Base-by-base conservation (phyloP, 92 coral and sea anemone species). In the Bergia sp. region DNA sequence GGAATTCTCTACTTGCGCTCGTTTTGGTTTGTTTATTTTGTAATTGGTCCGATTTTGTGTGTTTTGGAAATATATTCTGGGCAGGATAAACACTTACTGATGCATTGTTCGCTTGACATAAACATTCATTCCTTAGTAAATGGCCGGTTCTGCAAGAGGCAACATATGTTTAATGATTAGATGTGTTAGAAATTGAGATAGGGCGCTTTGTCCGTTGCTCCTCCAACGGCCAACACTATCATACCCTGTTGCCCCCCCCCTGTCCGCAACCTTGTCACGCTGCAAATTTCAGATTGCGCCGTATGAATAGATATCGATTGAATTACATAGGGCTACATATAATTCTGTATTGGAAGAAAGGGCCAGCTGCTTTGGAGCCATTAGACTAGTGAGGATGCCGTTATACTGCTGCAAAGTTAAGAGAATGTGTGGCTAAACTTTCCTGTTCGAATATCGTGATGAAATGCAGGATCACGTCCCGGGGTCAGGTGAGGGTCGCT, bases 91-190 rank as follows among this genome's bases (percentile, higher is more conserved):
- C n/a, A n/a, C n/a, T n/a, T n/a, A 69, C 74, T 69, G 74, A 69
- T 69, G 74, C 74, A 69, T 69, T 69, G 74, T 69, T 69, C 74
- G 74, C 36, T n/a, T 69, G 74, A 69, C 74, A n/a, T 69, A 69
- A 69, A 69, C 36, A 69, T 69, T 69, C 36, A 69, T 69, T 69
- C 74, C 74, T 69, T 69, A 69, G 74, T 69, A 69, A 69, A 69
- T 55, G 64, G 64, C 15, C 64, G 64, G 64, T 55, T 55, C 15
- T 55, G 64, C 64, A 55, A 55, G 64, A 55, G 64, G 64, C 64
- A 55, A 55, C 64, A 55, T 55, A 55, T 55, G 64, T 55, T 55
- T 55, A 55, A 55, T 55, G 64, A 55, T 69, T 69, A 69, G 74
- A 69, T n/a, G n/a, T 69, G 74, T 69, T 69, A 69, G 74, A 69